A percentile compares a stretch with the other conserved stretches of the same genome.
phyloP scores from a whole-genome alignment of 1,140 invertebrate species.

The Brachionus koreanus region DNA sequence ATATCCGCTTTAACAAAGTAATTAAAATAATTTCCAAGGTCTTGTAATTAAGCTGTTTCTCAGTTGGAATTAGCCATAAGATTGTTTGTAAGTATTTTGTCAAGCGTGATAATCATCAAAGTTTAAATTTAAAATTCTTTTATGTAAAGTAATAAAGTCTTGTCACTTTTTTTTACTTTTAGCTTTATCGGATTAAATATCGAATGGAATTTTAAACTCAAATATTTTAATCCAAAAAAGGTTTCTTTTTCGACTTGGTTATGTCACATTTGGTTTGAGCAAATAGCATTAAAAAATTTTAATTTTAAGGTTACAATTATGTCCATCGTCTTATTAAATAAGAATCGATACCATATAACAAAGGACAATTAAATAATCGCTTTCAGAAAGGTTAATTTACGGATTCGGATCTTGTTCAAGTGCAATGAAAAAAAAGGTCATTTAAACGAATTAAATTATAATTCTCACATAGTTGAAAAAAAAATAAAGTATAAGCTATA shows the following conservation, averaged over 20 bases:
- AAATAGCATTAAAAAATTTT: neutral
- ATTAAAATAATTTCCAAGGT: neutral
- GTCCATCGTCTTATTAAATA: neutral
- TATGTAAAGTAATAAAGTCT: neutral
- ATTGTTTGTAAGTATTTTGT: neutral
- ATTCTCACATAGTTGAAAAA: too few relatives aligned
- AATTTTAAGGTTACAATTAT: neutral
- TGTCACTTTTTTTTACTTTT: neutral
- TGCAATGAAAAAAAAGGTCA: neutral
- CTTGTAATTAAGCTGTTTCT: neutral
- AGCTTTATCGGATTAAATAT: neutral
- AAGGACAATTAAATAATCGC: neutral
- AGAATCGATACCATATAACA: neutral
- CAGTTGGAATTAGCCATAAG: neutral
- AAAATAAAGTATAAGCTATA: neutral
- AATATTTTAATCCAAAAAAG: constrained; percentile 4
- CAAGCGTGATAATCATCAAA: neutral
- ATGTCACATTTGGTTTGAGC: neutral
- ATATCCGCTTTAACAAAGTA: neutral
- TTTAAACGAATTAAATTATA: neutral
- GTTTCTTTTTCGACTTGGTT: neutral
- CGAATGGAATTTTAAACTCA: neutral
- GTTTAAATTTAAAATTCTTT: neutral
- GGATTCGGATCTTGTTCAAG: neutral
- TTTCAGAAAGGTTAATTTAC: neutral